These are phyloP conservation scores for Torymus aiolomorphi DNA, from an alignment of 2,888 invertebrate species.

Conservation along the genomic window DNA sequence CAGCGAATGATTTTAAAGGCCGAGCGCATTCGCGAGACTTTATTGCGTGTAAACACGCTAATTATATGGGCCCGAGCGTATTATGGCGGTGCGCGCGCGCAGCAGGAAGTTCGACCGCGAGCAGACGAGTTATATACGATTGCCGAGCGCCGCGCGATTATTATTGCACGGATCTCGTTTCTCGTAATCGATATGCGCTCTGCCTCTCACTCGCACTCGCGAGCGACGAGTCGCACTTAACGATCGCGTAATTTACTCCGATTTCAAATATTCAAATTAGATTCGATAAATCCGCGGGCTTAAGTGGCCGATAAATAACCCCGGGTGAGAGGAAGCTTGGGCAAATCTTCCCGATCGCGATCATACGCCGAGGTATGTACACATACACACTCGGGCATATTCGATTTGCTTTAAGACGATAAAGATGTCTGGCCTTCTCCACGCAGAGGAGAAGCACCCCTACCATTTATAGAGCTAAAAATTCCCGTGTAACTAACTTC, in stretches of 20 bases:
- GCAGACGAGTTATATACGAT: no score
- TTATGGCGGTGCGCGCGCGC: neutral
- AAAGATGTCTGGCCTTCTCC: conserved; percentile 19
- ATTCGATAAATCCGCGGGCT: conserved; percentile 43
- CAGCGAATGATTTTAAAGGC: neutral
- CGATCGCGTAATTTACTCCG: conserved; percentile 45
- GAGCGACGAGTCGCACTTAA: conserved; percentile 14
- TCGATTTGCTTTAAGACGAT: neutral
- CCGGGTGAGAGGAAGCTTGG: neutral
- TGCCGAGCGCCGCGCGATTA: neutral
- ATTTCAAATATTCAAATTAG: conserved; percentile 42
- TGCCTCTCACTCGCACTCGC: neutral
- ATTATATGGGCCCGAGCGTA: conserved; percentile 52
- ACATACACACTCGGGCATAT: no score
- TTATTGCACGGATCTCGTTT: conserved; percentile 26
- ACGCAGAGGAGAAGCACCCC: no score
- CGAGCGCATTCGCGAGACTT: conserved; percentile 39
- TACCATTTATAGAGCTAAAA: neutral
- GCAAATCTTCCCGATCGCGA: conserved; percentile 9
- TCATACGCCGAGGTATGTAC: no score
- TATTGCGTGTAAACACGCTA: conserved; percentile 63
- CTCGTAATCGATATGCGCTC: conserved; percentile 19
- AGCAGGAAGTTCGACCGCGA: conserved; percentile 1
- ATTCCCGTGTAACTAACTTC: conserved; percentile 5
- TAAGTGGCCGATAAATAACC: conserved; percentile 46